Base-by-base conservation (phyloP, 2,888 invertebrate species). In the Brenthis ino region DNA sequence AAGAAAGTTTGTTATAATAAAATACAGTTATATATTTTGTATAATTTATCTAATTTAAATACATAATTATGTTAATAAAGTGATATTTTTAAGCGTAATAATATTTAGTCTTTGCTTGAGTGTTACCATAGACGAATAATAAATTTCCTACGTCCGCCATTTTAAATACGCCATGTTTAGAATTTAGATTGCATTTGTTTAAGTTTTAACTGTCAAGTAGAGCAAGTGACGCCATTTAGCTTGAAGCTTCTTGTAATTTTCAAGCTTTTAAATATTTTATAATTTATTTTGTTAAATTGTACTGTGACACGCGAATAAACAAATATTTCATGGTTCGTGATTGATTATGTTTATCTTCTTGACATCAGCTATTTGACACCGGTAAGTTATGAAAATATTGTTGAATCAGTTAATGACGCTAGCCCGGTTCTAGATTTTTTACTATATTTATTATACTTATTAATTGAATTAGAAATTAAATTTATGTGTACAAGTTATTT, bases 321-420 rank as follows among this genome's bases (percentile, higher is more conserved):
- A 16, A 37, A 1, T 16, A 16, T 50, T 12, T 60, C 11, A 12
- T 33, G 28, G 4, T 28, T 24, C 50, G n/a, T 50, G 11, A 14
- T 73, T 73, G 74, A 74, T 67, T 65, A 70, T 72, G 33, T 69
- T 58, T 68, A 63, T 67, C 55, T 69, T 28, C 47, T 64, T 74
- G 69, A 68, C 24, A 67, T 57, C 57, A 68, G 67, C 72, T 72
- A 77, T 75, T 78, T 83, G 81, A 82, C 80, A 78, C 76, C 71
- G 78, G 81, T 80, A 67, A 78, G 81, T 80, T 61, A 53, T 53
- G 6, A 58, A 48, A 6, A 8, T 24, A 54, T n/a, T 50, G 16
- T 37, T 55, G 11, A 11, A 43, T 11, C 13, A 28, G 57, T 54
- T 48, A 68, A 55, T 50, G 57, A 66, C 56, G 48, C 53, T 61